Percentiles rank a stretch among this genome's conserved stretches.
Evolutionary conservation across 2,888 invertebrate species (phyloP).

Genomic region (Petrophora chlorosata): DNA sequence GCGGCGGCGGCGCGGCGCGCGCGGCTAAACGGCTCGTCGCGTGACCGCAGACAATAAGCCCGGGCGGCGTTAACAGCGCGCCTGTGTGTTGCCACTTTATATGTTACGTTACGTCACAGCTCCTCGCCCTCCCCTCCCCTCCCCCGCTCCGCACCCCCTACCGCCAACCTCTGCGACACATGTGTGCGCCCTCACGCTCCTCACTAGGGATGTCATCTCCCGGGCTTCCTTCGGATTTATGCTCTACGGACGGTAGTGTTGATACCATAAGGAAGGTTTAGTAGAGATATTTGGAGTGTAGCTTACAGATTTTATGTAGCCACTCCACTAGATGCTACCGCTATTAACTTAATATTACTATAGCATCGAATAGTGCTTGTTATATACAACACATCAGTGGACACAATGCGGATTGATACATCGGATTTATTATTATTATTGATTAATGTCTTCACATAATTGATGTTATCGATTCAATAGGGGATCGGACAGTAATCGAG

Average conservation of each 20-base stretch:
- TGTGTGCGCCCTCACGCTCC: conserved; percentile 34
- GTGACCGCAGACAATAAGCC: conserved; percentile 84
- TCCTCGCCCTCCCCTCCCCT: conserved; percentile 41
- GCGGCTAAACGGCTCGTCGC: conserved; percentile 84
- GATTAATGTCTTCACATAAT: too few relatives aligned
- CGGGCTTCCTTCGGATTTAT: conserved; percentile 29
- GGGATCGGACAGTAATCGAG: too few relatives aligned
- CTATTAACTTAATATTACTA: too few relatives aligned
- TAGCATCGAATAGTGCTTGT: too few relatives aligned
- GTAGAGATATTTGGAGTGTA: conserved; percentile 7
- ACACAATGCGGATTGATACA: too few relatives aligned
- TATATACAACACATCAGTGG: too few relatives aligned
- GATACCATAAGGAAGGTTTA: conserved; percentile 20
- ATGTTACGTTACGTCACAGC: conserved; percentile 77
- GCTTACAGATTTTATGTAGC: conserved; percentile 10
- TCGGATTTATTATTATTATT: too few relatives aligned
- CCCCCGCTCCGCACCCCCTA: conserved; percentile 32
- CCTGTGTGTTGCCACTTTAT: conserved; percentile 83
- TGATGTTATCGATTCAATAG: too few relatives aligned
- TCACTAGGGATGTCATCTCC: conserved; percentile 33
- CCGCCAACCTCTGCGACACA: conserved; percentile 27
- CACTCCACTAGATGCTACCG: neutral
- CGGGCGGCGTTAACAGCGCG: conserved; percentile 82
- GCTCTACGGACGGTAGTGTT: conserved; percentile 23
- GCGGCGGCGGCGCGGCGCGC: conserved; percentile 73